Evolutionary conservation across 2,888 invertebrate species (phyloP).

Genomic region (Aphidius colemani): DNA sequence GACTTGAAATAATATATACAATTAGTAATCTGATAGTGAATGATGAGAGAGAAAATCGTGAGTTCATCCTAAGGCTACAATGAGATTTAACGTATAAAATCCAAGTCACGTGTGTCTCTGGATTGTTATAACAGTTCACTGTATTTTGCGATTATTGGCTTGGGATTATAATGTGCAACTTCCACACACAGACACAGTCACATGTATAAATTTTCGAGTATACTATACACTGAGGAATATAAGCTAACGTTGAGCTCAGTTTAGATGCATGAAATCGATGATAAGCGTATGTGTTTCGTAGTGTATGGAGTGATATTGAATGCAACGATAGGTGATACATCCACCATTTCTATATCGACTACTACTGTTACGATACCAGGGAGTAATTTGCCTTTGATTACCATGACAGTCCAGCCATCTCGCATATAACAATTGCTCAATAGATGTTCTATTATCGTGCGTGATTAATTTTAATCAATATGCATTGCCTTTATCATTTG

Average conservation of each 20-base stretch:
- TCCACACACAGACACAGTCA: neutral
- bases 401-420: slow-evolving; percentile 22
- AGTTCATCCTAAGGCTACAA: slow-evolving; percentile 1
- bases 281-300: slow-evolving; percentile 5
- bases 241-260: slow-evolving; percentile 1
- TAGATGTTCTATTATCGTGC: slow-evolving; percentile 20
- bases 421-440: slow-evolving; percentile 16
- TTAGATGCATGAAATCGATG: slow-evolving; percentile 17
- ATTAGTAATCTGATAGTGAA: slow-evolving; percentile 42
- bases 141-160: slow-evolving; percentile 21
- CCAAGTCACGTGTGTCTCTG: slow-evolving; percentile 23
- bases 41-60: slow-evolving; percentile 3
- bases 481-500: slow-evolving; percentile 5
- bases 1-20: slow-evolving; percentile 31
- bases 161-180: slow-evolving; percentile 19
- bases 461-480: slow-evolving; percentile 31
- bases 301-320: too few relatives aligned
- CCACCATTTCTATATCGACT: too few relatives aligned
- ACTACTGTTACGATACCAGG: neutral
- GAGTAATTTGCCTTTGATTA: slow-evolving; percentile 36
- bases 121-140: slow-evolving; percentile 1
- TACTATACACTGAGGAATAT: slow-evolving; percentile 10
- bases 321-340: too few relatives aligned
- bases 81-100: slow-evolving; percentile 1
- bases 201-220: neutral